Base-by-base conservation (phyloP, 2,797 vertebrate species). In the Nasua narica region DNA sequence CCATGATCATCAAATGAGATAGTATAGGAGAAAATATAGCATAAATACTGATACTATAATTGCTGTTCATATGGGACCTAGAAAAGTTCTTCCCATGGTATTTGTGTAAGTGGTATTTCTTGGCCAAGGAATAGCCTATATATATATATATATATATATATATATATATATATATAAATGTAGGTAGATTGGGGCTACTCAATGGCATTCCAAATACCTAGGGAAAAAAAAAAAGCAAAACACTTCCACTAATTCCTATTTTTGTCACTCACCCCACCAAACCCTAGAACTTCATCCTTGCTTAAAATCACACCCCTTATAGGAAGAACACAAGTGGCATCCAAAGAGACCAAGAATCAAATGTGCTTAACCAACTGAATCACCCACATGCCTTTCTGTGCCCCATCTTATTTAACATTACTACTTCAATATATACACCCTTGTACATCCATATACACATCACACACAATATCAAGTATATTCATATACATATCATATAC, bases 371-470 rank as follows among this genome's bases (percentile, higher is more conserved):
- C 18, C 18, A 9, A 35, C n/a, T 10, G 65, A 67, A 35, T n/a
- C n/a, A 35, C 9, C n/a, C 65, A 67, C 4, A 18, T 11, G 8
- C 65, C 18, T 21, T 35, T 67, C 62, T 67, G 35, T 35, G 2
- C 18, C 13, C 15, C 50, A 58, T 19, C 21, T 65, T 23, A 56
- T 56, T 91, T 91, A 35, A 87, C 58, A n/a, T 2, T 27, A 13
- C 9, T 56, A 6, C 14, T 56, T 70, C 5, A 37, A 60, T 48
- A 46, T 14, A 35, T 2, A 18, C 35, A 52, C 46, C 32, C 35
- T 4, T 25, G 14, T 13, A 0, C 10, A n/a, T 78, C 0, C 21
- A 25, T 1, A 21, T 48, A n/a, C 52, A 15, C 14, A n/a, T 4
- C 21, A 60, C 29, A 62, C 10, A 25, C 19, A 67, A 23, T 43